Base-by-base conservation (phyloP, 2,888 invertebrate species). In the Tupiocoris notatus region DNA sequence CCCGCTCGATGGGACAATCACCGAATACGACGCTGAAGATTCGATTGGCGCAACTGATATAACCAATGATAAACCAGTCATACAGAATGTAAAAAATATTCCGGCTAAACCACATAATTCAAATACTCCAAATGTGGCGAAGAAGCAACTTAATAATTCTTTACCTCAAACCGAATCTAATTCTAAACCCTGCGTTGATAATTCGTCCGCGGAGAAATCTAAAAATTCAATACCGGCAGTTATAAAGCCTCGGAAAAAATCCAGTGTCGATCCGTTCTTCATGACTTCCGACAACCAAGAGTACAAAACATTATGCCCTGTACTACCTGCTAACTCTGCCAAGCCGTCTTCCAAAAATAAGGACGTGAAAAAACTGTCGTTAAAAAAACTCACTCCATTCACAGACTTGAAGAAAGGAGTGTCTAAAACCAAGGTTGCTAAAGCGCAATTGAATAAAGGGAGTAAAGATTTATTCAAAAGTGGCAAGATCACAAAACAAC, bases 201-300 rank as follows among this genome's bases (percentile, higher is more conserved):
- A n/a, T n/a, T n/a, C n/a, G n/a, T n/a, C n/a, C n/a, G 3, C 59
- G 3, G 20, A 21, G 2, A 12, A 17, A 17, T 21, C 63, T 2
- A 63, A 63, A 21, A 21, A 63, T 7, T 21, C 6, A 21, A 2
- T 21, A 20, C 20, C 17, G 7, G n/a, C 59, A 7, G 25, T 17
- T 9, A 20, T 57, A 23, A 12, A 9, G 16, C 23, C 58, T 2
- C 16, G n/a, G 16, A 7, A 16, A 1, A 23, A 66, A 58, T 0
- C 25, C 9, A 68, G 75, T 20, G 65, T 78, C 22, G 77, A 78
- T 21, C 78, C 78, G n/a, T 78, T 78, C 59, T 78, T 78, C 58
- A 75, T 73, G n/a, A 77, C 77, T 7, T 25, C 58, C 1, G 77
- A 78, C 18, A 74, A 77, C 22, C 73, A 74, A 7, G 66, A 77